Conservation (phyloP, 2,888 invertebrate genomes). For the Parelbella ahira region DNA sequence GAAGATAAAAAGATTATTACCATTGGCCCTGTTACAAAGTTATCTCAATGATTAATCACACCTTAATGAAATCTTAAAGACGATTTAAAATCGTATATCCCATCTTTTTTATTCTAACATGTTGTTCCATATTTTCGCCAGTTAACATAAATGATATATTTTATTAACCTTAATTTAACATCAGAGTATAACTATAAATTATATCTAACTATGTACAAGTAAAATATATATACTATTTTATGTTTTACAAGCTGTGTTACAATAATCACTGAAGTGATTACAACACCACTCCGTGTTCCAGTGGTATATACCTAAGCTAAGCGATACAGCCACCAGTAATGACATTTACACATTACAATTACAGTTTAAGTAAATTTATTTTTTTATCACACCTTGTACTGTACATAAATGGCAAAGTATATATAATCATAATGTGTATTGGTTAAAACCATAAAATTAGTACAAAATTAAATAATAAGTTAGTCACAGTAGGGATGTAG, state of each 20-base stretch:
- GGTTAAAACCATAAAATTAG: constrained; percentile 16
- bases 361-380: constrained; percentile 35
- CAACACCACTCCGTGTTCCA: constrained; percentile 63
- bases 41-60: constrained; percentile 55
- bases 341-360: constrained; percentile 38
- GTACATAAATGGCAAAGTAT: constrained; percentile 66
- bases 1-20: constrained; percentile 47
- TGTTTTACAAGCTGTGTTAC: constrained; percentile 52
- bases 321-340: constrained; percentile 42
- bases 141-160: constrained; percentile 59
- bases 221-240: constrained; percentile 53
- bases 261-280: constrained; percentile 62
- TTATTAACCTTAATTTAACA: constrained; percentile 50
- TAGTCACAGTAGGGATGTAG: constrained; percentile 27
- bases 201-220: constrained; percentile 57
- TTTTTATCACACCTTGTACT: constrained; percentile 69
- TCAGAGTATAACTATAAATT: constrained; percentile 46
- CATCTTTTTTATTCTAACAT: constrained; percentile 45
- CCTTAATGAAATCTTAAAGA: constrained; percentile 46
- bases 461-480: constrained; percentile 30
- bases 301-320: constrained; percentile 41
- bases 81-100: constrained; percentile 66
- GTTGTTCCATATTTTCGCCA: constrained; percentile 44
- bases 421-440: too few species aligned
- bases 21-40: constrained; percentile 45